Base-by-base conservation (phyloP, 1,140 invertebrate genomes). In the Trachymyrmex cornetzi region DNA sequence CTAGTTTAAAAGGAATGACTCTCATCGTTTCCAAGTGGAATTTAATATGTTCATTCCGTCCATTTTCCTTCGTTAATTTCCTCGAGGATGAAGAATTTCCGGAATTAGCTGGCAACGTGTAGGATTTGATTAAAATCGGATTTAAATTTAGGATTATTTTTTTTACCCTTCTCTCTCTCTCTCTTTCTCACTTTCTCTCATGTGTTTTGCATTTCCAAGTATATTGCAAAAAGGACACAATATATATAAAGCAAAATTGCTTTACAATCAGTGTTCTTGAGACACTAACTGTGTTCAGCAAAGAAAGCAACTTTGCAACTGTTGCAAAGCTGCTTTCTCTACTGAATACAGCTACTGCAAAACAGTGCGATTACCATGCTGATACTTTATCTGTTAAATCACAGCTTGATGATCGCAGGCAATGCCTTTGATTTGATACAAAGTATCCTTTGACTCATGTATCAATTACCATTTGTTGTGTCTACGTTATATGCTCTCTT, bases 401-500 rank as follows among this genome's bases (percentile, higher is more conserved):
- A 2, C 16, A 79, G 61, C 48, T 66, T 79, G 61, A 48, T 66
- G 72, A 57, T 85, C 22, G 50, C 27, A 53, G 22, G 74, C 16
- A 53, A 85, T 34, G 59, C 69, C 19, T 24, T 87, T 22, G 14
- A 53, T 22, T 34, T 24, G 53, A 64, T 71, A 55, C 30, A 14
- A 88, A 80, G 55, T 59, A 38, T 77, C 82, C 44, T 63, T 9
- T 61, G 38, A 44, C 2, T 44, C 71, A 19, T 79, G 11, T 50
- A 2, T 64, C 14, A 30, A 4, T 86, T 85, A 16, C 11, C 24
- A 24, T 9, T 80, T 61, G 24, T 53, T 22, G 12, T 55, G 55
- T 63, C 9, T 84, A 90, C 48, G 74, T 89, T 77, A 87, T 77
- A 87, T 84, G 69, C 75, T 88, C 88, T 93, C 92, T 93, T 91